These are phyloP conservation scores for Chlamydotis undulata DNA, from an alignment of 2,113 vertebrate genomes.

Conservation along the genomic window DNA sequence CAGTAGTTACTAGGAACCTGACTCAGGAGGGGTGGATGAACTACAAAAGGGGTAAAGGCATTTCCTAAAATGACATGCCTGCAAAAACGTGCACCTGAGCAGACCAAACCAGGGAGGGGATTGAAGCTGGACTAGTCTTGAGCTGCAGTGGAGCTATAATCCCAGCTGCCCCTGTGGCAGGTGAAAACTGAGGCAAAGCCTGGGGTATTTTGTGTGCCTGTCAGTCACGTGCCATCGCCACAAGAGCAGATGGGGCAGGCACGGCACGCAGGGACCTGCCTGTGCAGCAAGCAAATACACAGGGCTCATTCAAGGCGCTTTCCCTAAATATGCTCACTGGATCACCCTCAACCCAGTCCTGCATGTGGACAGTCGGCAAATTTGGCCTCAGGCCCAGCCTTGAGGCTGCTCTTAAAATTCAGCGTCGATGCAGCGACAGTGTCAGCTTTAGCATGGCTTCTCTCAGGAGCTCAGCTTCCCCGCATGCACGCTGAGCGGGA, in stretches of 20 bases:
- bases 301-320: slow-evolving; percentile 20
- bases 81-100: background rate
- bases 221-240: slow-evolving; percentile 31
- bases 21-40: background rate
- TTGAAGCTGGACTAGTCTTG: background rate
- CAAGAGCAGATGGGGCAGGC: slow-evolving; percentile 63
- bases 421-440: background rate
- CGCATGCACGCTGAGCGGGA: fast-evolving
- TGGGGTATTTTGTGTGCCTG: slow-evolving; percentile 31
- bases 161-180: slow-evolving; percentile 33
- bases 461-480: background rate
- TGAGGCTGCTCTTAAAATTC: slow-evolving; percentile 66
- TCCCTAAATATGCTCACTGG: background rate
- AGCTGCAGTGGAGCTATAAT: background rate
- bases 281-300: background rate
- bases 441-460: background rate
- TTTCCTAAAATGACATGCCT: background rate
- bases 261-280: slow-evolving; percentile 34
- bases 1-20: background rate
- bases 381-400: slow-evolving; percentile 67
- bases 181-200: slow-evolving; percentile 39
- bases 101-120: background rate
- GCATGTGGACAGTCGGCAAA: background rate
- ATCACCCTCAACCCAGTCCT: slow-evolving; percentile 32
- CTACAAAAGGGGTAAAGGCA: background rate